Conservation (phyloP, 1,140 invertebrate genomes). For the Drosophila paulistorum region DNA sequence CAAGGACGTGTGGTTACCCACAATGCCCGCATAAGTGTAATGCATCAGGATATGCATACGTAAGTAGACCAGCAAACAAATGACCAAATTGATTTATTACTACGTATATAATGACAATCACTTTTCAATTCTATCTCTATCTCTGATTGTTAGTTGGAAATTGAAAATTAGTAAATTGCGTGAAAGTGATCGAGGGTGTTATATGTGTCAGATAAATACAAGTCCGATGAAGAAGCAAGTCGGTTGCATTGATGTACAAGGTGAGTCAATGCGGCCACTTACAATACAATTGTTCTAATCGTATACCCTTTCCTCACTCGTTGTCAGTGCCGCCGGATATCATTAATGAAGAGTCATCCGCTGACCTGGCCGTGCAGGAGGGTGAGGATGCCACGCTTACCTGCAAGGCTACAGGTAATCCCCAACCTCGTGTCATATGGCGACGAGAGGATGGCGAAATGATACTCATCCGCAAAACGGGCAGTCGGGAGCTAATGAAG, state of each 20-base stretch:
- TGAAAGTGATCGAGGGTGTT: constrained; percentile 90
- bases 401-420: constrained; percentile 90
- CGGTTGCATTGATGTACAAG: constrained; percentile 94
- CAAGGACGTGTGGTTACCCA: constrained; percentile 94
- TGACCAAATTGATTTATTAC: too few species aligned
- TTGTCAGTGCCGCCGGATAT: constrained; percentile 89
- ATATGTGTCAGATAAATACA: constrained; percentile 95
- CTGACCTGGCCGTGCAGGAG: constrained; percentile 90
- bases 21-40: constrained; percentile 91
- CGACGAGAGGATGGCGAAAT: constrained; percentile 88
- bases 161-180: constrained; percentile 89
- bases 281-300: background rate
- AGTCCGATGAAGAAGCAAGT: constrained; percentile 93
- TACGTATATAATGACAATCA: too few species aligned
- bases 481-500: constrained; percentile 85
- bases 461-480: constrained; percentile 87
- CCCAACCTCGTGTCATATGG: constrained; percentile 89
- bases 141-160: constrained; percentile 85
- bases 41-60: constrained; percentile 89
- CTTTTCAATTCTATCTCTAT: background rate
- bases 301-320: constrained; percentile 44
- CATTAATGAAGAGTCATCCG: constrained; percentile 89
- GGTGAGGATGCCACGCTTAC: constrained; percentile 92
- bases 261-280: constrained; percentile 84
- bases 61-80: constrained; percentile 14